A percentile compares a stretch with the other conserved stretches of the same genome.
Conservation (phyloP, 2,888 invertebrate species). For the Hirtodrosophila duncani region DNA sequence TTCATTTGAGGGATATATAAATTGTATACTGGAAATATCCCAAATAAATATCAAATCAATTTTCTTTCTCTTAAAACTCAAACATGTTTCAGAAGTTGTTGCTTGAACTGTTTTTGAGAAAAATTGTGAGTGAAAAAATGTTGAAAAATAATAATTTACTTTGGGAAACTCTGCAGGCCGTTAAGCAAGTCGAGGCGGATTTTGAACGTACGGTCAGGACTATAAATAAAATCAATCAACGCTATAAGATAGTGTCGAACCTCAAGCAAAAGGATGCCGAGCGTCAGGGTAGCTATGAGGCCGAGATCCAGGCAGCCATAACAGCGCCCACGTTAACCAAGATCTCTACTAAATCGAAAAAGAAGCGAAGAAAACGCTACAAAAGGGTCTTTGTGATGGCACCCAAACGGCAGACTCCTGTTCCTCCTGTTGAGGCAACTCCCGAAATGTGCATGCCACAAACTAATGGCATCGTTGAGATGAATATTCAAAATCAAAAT, state of each 20-base stretch:
- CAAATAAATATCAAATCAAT: too few species aligned
- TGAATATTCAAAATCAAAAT: background rate
- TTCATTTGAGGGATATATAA: too few species aligned
- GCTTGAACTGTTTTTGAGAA: slow-evolving; percentile 7
- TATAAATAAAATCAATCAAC: slow-evolving; percentile 31
- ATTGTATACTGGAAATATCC: too few species aligned
- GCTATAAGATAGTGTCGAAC: slow-evolving; percentile 28
- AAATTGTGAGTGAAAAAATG: slow-evolving; percentile 33
- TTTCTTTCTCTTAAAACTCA: too few species aligned
- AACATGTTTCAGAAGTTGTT: background rate
- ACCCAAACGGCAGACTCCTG: background rate
- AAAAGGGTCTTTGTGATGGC: too few species aligned
- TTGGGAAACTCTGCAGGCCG: slow-evolving; percentile 37
- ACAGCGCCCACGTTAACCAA: slow-evolving; percentile 11
- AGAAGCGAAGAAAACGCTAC: too few species aligned
- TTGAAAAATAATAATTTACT: slow-evolving; percentile 30
- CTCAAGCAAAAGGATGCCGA: slow-evolving; percentile 6
- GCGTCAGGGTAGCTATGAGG: slow-evolving; percentile 31
- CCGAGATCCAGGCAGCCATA: slow-evolving; percentile 52
- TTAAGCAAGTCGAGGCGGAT: slow-evolving; percentile 37
- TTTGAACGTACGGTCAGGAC: slow-evolving; percentile 35
- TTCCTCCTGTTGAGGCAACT: background rate
- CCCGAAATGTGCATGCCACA: background rate
- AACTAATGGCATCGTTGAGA: slow-evolving; percentile 6
- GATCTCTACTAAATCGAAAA: slow-evolving; percentile 2